Base-by-base conservation (phyloP, 2,888 invertebrate genomes). In the Ormyrus nitidulus region DNA sequence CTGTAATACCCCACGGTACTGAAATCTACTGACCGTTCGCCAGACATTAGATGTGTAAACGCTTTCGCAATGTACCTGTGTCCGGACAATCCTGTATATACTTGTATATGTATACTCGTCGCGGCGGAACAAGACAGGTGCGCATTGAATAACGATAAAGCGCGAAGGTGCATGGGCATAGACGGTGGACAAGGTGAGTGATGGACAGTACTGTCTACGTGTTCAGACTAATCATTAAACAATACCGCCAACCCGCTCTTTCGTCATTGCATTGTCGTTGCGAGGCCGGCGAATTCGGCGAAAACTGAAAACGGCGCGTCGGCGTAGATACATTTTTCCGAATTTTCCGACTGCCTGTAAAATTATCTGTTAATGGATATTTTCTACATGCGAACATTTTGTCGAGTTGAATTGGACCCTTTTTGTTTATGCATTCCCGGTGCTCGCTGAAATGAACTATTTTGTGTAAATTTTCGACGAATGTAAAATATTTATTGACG, bases 171-270 rank as follows among this genome's bases (percentile, higher is more conserved):
- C 86, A 86, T 85, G 34, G 34, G 1, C 4, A 86, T 84, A 84
- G 85, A 91, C 89, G 91, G 91, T 89, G 91, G 90, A 85, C 88
- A 75, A 75, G 80, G 90, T 89, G 91, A 90, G 90, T 91, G 90
- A 90, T 91, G 90, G 91, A 92, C 90, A 89, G 89, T 90, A 91
- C 90, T 88, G 90, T 90, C 90, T 90, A 91, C 88, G 89, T 92
- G 88, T 91, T 90, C 91, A 91, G 91, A 88, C 92, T 92, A 91
- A 92, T 34, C 34, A 4, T 34, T 34, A 80, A 81, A 79, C 80
- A 81, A 65, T 71, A 61, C 65, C 69, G 65, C 72, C 49, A 66
- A 77, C 65, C 44, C 34, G 58, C 65, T 69, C 62, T 69, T 11
- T 66, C 34, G 10, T 72, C 66, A 48, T 53, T 65, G 13, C 61